A percentile compares a stretch with the other conserved stretches of the same genome.
Conservation (phyloP, 2,888 invertebrate genomes). For the Synanthedon andrenaeformis region DNA sequence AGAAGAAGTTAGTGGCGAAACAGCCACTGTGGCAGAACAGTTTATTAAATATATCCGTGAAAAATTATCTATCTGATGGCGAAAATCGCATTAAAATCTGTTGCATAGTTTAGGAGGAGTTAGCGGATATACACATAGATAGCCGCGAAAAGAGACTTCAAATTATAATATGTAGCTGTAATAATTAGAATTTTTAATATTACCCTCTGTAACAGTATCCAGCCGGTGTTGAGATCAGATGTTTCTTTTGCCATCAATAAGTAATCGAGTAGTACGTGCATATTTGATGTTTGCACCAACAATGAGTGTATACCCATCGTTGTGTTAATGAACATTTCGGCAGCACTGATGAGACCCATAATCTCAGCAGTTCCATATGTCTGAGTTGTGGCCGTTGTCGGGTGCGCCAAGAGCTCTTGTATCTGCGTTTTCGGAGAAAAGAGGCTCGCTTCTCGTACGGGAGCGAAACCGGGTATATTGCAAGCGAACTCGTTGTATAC, state of each 20-base stretch:
- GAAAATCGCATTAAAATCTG: no score
- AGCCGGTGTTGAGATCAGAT: slow-evolving; percentile 83
- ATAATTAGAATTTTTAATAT: slow-evolving; percentile 5
- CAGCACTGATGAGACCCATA: slow-evolving; percentile 79
- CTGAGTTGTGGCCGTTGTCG: slow-evolving; percentile 27
- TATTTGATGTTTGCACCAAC: slow-evolving; percentile 75
- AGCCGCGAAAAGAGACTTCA: no score
- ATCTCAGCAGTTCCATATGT: slow-evolving; percentile 80
- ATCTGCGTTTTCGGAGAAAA: slow-evolving; percentile 78
- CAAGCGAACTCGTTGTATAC: slow-evolving; percentile 98
- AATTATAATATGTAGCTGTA: no score
- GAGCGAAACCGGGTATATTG: slow-evolving; percentile 95
- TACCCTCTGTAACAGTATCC: slow-evolving; percentile 85
- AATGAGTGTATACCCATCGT: slow-evolving; percentile 63
- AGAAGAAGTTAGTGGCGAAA: no score
- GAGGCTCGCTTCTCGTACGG: slow-evolving; percentile 81
- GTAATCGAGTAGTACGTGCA: slow-evolving; percentile 84
- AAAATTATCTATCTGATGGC: no score
- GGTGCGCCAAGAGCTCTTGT: background rate
- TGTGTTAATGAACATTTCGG: slow-evolving; percentile 82
- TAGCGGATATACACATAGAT: no score
- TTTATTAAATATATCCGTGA: no score
- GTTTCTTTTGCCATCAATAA: slow-evolving; percentile 82
- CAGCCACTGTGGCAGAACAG: no score
- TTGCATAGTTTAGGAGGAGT: no score